Evolutionary conservation across 2,888 invertebrate genomes (phyloP), one percentile per base, ranked within the genome.

Genomic region (Pyrrhosoma nymphula): DNA sequence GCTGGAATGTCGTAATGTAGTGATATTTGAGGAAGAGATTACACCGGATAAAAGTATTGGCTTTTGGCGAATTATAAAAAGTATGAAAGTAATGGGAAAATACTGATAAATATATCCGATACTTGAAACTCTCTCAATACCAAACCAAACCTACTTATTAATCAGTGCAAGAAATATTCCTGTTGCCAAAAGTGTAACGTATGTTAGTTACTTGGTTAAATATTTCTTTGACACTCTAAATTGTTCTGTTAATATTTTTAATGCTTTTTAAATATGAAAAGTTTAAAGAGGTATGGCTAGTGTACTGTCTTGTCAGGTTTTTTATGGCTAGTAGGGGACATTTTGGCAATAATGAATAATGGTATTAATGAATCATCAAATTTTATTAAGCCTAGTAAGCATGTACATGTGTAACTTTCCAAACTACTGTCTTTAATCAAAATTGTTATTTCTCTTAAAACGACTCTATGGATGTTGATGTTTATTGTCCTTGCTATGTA

Each of bases 391-490:
- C 23, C 30, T 82, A 82, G 35, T 69, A 16, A 82, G 35, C 18
- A 82, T 82, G 16, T 82, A 82, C 14, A 82, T 26, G 16, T 82
- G 18, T 82, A 82, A 35, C 82, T 82, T 35, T 82, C 30, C 82
- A 82, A 69, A 82, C 30, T 95, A 55, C n/a, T 88, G 56, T 56
- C 82, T 56, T 95, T 39, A 56, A 95, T 56, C 88, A 88, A 88
- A 95, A 95, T 95, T 90, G 63, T 89, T 88, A 95, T 90, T 75
- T 30, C 8, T 39, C 55, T 60, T 90, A 35, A 56, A 12, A 91
- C n/a, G 90, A 95, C 26, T 95, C 47, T 95, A 95, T 75, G 60
- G 69, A 95, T 75, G 90, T 75, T 95, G 26, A 90, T 90, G 56
- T 55, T 88, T 39, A 95, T 88, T 88, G 56, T 39, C 88, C 90